phyloP scores from a whole-genome alignment of 2,888 invertebrate genomes.

The Sycophila texana region DNA sequence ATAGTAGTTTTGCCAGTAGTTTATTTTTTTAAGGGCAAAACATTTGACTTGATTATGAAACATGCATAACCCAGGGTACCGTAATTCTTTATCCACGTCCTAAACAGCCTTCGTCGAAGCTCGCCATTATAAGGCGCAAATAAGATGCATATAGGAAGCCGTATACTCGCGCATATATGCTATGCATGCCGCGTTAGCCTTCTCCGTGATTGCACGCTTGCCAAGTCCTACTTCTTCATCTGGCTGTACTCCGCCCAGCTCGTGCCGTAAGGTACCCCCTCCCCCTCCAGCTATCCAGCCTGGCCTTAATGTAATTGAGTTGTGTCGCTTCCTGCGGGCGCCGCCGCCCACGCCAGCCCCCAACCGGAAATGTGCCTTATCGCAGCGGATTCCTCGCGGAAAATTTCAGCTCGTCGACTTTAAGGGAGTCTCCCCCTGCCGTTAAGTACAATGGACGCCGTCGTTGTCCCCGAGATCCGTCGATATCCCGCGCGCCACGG shows the following conservation, averaged over 20 bases:
- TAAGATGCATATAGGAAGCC: neutral
- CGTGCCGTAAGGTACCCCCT: constrained; percentile 58
- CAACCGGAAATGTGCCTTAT: constrained; percentile 46
- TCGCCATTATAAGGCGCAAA: too few relatives aligned
- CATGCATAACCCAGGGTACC: too few relatives aligned
- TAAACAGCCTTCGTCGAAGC: too few relatives aligned
- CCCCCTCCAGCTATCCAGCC: constrained; percentile 38
- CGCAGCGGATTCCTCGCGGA: constrained; percentile 33
- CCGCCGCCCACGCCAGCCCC: neutral
- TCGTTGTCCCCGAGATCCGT: constrained; percentile 3
- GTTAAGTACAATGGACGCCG: constrained; percentile 43
- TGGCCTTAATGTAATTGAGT: constrained; percentile 57
- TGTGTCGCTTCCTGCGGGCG: constrained; percentile 44
- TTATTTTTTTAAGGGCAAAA: too few relatives aligned
- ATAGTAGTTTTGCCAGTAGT: too few relatives aligned
- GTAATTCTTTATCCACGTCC: too few relatives aligned
- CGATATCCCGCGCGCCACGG: constrained; percentile 18
- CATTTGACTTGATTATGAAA: too few relatives aligned
- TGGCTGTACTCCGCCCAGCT: constrained; percentile 52
- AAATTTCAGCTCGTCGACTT: constrained; percentile 41
- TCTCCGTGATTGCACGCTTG: constrained; percentile 59
- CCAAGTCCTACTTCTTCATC: constrained; percentile 62
- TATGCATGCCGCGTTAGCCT: neutral
- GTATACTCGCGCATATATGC: neutral
- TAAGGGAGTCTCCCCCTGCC: constrained; percentile 6